A percentile compares a stretch with the other conserved stretches of the same genome.
Conservation (phyloP, 2,113 vertebrate species). For the Poeciliopsis retropinna region DNA sequence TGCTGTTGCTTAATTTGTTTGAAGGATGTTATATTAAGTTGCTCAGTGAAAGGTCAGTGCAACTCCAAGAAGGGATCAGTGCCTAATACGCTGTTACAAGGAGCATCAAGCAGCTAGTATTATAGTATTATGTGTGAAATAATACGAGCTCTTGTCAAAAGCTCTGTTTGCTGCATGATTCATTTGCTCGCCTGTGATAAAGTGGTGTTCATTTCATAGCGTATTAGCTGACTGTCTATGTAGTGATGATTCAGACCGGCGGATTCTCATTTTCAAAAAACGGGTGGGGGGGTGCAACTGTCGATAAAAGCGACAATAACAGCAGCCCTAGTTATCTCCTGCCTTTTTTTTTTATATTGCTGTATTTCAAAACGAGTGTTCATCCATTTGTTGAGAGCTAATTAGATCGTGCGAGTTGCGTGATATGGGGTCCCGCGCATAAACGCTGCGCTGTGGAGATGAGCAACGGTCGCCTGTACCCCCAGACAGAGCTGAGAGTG, state of each 20-base stretch:
- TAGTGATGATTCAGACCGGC: conserved; percentile 70
- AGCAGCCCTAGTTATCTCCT: conserved; percentile 65
- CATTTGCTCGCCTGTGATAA: conserved; percentile 62
- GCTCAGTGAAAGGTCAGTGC: conserved; percentile 63
- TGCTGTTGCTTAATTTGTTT: conserved; percentile 49
- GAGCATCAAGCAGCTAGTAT: conserved; percentile 50
- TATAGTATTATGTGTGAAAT: conserved; percentile 42
- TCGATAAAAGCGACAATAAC: conserved; percentile 75
- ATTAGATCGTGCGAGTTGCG: conserved; percentile 79
- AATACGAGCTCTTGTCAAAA: conserved; percentile 61
- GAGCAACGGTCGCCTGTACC: conserved; percentile 62
- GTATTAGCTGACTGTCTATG: conserved; percentile 76
- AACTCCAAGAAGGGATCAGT: conserved; percentile 53
- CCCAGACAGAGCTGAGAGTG: conserved; percentile 72
- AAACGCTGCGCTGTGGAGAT: conserved; percentile 69
- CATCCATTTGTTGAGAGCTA: conserved; percentile 71
- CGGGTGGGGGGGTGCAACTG: conserved; percentile 53
- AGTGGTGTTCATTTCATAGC: conserved; percentile 75
- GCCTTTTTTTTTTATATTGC: conserved; percentile 41
- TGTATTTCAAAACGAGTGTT: conserved; percentile 62
- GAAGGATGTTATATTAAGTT: conserved; percentile 58
- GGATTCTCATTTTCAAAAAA: conserved; percentile 65
- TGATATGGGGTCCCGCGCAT: conserved; percentile 72
- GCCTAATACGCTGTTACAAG: conserved; percentile 60
- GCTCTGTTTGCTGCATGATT: conserved; percentile 62